Conservation (phyloP, 2,888 invertebrate genomes). For the Peribatodes rhomboidaria region DNA sequence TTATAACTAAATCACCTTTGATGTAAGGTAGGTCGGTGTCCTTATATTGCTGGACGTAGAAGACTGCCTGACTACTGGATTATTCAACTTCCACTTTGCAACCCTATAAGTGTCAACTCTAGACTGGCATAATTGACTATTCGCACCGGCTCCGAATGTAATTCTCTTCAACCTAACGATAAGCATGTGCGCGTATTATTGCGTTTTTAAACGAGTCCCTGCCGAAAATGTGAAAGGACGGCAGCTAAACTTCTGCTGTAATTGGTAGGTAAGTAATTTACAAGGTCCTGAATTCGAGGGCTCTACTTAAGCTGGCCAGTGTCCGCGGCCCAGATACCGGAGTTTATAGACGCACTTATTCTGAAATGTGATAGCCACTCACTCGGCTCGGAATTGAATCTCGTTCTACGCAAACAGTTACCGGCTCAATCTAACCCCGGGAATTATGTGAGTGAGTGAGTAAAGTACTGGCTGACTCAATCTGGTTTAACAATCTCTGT, state of each 20-base stretch:
- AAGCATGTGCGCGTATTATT: too few species aligned
- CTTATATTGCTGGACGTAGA: too few species aligned
- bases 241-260: neutral
- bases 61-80: too few species aligned
- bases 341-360: conserved; percentile 48
- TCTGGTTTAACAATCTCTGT: neutral
- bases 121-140: too few species aligned
- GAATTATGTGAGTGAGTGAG: neutral
- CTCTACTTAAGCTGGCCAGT: conserved; percentile 16
- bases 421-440: neutral
- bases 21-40: too few species aligned
- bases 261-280: neutral
- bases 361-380: conserved; percentile 44
- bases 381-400: conserved; percentile 21
- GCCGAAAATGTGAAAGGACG: neutral
- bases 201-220: too few species aligned
- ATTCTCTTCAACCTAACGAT: too few species aligned
- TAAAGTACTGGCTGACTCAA: neutral
- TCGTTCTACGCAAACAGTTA: conserved; percentile 1
- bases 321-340: conserved; percentile 23
- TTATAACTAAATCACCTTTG: too few species aligned
- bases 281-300: conserved; percentile 1
- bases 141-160: too few species aligned
- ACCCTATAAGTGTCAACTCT: too few species aligned
- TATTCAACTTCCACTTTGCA: too few species aligned